Conservation (phyloP, 64 coral and sea anemone species). For the Montipora sp. region DNA sequence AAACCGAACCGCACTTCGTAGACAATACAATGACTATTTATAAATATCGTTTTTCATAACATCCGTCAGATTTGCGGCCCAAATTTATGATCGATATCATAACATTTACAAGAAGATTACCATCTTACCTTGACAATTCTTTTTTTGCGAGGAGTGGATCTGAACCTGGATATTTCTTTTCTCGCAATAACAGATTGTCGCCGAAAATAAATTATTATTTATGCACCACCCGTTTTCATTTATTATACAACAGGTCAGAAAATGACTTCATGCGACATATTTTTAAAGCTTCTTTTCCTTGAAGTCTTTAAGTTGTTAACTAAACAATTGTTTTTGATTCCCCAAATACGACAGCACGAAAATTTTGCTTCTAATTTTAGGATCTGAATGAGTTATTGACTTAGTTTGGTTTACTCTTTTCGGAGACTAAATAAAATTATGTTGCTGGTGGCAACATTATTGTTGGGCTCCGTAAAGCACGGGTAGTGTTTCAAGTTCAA, state of each 20-base stretch:
- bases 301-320: not conserved
- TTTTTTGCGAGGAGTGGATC: not conserved
- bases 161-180: not conserved
- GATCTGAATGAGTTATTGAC: not conserved
- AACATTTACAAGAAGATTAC: not conserved
- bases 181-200: not conserved
- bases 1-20: not conserved
- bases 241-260: slow-evolving; percentile 46
- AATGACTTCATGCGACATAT: slow-evolving; percentile 38
- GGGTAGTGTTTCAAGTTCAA: slow-evolving; percentile 23
- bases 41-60: not conserved
- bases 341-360: too few relatives aligned
- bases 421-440: not conserved
- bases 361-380: not conserved
- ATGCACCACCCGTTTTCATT: slow-evolving; percentile 19
- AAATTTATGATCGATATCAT: not conserved
- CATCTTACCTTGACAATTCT: not conserved
- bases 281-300: not conserved
- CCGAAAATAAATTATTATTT: not conserved
- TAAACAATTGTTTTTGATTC: not conserved
- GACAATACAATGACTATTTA: slow-evolving; percentile 10
- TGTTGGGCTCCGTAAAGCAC: not conserved
- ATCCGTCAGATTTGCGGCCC: not conserved
- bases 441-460: slow-evolving; percentile 18
- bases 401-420: not conserved